Evolutionary conservation across 53 echinoderm and acorn worm genomes (phyloP).

Genomic region (Stichopus horrens): DNA sequence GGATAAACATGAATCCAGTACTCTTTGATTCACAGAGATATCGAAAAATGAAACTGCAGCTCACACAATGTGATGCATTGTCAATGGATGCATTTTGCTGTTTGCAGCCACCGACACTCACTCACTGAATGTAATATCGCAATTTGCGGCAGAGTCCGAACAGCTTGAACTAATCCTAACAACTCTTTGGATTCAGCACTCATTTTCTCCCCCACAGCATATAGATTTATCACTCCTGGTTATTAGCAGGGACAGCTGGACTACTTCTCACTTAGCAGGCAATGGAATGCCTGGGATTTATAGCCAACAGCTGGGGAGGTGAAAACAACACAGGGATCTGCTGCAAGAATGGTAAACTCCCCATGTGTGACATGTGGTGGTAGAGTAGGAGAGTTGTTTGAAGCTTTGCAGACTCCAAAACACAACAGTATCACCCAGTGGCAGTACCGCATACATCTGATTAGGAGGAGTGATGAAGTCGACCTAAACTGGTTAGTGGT

Average conservation of each 20-base stretch:
- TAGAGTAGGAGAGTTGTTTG: slow-evolving; percentile 38
- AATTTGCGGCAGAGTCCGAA: slow-evolving; percentile 27
- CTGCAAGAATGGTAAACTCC: slow-evolving; percentile 23
- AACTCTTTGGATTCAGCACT: slow-evolving; percentile 57
- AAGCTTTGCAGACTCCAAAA: slow-evolving; percentile 49
- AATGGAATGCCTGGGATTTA: slow-evolving; percentile 63
- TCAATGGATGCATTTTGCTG: background rate
- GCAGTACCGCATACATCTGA: no score
- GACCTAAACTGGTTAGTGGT: no score
- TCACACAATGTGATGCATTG: no score
- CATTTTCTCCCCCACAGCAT: slow-evolving; percentile 47
- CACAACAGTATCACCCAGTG: background rate
- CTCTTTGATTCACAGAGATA: no score
- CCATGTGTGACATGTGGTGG: slow-evolving; percentile 53
- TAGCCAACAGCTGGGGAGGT: slow-evolving; percentile 51
- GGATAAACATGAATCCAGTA: no score
- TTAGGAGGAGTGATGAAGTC: no score
- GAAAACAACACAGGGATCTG: slow-evolving; percentile 38
- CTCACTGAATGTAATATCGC: slow-evolving; percentile 1
- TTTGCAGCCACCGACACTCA: background rate
- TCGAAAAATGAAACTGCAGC: no score
- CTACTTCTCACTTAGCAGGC: slow-evolving; percentile 61
- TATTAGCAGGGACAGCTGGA: slow-evolving; percentile 86
- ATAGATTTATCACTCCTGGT: slow-evolving; percentile 89
- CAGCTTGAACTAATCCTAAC: slow-evolving; percentile 80